These are phyloP conservation scores for Osmerus eperlanus DNA, from an alignment of 2,113 vertebrate species.

Conservation along the genomic window DNA sequence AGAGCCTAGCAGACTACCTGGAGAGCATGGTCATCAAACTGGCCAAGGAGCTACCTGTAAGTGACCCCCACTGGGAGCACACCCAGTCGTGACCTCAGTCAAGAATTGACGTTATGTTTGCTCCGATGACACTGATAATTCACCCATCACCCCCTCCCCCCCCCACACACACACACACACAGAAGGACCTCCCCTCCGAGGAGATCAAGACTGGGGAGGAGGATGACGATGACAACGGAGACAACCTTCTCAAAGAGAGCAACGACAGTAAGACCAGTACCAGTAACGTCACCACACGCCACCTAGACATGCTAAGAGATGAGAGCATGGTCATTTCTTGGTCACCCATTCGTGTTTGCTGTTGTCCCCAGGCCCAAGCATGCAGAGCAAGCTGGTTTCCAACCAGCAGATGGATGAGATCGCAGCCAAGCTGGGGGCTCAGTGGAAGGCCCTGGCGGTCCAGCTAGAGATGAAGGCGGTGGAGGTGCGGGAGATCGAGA, in stretches of 20 bases:
- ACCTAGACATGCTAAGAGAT: background rate
- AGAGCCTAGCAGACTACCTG: conserved; percentile 94
- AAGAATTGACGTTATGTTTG: background rate
- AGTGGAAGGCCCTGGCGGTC: conserved; percentile 85
- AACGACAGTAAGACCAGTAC: conserved; percentile 86
- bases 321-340: too few species aligned
- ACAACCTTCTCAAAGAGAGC: conserved; percentile 95
- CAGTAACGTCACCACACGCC: background rate
- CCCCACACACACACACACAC: background rate
- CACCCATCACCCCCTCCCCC: background rate
- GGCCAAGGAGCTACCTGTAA: conserved; percentile 96
- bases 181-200: conserved; percentile 93
- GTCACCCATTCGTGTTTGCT: background rate
- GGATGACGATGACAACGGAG: conserved; percentile 95
- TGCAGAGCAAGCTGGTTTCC: conserved; percentile 83
- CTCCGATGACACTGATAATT: too few species aligned
- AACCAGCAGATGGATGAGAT: conserved; percentile 89
- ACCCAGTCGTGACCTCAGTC: background rate
- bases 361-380: conserved; percentile 81
- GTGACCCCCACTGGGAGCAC: conserved; percentile 44
- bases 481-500: conserved; percentile 89
- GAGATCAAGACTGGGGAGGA: conserved; percentile 99
- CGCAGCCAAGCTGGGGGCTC: conserved; percentile 82
- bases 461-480: conserved; percentile 90
- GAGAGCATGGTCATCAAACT: conserved; percentile 99